Evolutionary conservation across 2,797 vertebrate species (phyloP), one percentile per base, ranked within the genome.

Genomic region (Hypotaenidia philippensis): DNA sequence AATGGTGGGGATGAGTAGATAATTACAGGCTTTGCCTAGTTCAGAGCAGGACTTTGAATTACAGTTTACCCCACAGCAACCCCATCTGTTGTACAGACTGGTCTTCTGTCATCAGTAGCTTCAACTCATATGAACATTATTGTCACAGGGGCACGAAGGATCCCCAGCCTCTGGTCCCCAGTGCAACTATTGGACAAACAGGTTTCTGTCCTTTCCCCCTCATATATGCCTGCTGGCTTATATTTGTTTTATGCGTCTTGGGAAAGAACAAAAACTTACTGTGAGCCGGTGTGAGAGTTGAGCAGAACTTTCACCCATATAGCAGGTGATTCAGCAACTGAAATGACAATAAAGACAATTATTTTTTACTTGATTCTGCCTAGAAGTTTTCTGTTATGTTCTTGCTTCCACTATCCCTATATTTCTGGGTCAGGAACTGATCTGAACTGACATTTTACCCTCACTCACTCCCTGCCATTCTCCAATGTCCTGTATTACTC

Each of bases 191-290:
- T n/a, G 20, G 63, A 22, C 41, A 44, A 45, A 49, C 16, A 63
- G 26, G 63, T 82, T 82, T 89, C 32, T 41, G 38, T 41, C 32
- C 32, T 71, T 80, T 78, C 13, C 14, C 13, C 5, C 17, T 26
- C 1, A 4, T n/a, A 13, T 9, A 8, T 40, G 61, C 32, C 34
- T 90, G 12, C 25, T 90, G 83, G 15, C 13, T 66, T 69, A 86
- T 49, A 10, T 7, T 32, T 64, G 36, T 60, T 47, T 2, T 53
- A 2, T 57, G n/a, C 31, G 31, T 40, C 0, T 0, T 69, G 18
- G 19, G 8, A 15, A 78, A 52, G 44, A 78, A 5, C 9, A 72
- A 7, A 32, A 74, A 1, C 9, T 22, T 23, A 3, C 8, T 20
- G 1, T n/a, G 44, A 9, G 13, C 12, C 61, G 12, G 4, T 29